Evolutionary conservation across 2,888 invertebrate genomes (phyloP).

Genomic region (Hirtodrosophila alboralis): DNA sequence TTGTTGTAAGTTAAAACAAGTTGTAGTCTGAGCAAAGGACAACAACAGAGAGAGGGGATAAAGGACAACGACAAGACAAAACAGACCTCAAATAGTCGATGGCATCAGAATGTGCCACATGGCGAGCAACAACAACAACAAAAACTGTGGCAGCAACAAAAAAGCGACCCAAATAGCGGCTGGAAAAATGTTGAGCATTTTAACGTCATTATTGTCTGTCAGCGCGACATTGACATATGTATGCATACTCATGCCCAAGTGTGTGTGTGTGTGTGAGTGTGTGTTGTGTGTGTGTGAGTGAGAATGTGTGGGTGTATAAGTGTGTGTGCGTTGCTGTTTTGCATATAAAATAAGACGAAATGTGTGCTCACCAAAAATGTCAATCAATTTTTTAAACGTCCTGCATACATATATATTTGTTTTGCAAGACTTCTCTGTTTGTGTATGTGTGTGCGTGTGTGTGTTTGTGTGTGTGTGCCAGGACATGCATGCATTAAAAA

Average conservation of each 20-base stretch:
- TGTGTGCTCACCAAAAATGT: constrained; percentile 78
- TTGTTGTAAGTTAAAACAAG: not conserved
- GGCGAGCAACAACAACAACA: constrained; percentile 6
- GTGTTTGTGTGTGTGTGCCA: constrained; percentile 11
- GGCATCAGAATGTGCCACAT: constrained; percentile 11
- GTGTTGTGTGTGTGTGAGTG: constrained; percentile 18
- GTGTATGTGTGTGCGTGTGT: not conserved
- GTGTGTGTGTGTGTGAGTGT: constrained; percentile 19
- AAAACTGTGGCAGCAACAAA: constrained; percentile 25
- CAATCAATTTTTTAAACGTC: constrained; percentile 75
- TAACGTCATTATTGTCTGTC: constrained; percentile 82
- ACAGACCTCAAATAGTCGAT: constrained; percentile 9
- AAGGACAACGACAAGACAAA: not conserved
- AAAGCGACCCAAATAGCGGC: constrained; percentile 48
- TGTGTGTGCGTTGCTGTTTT: constrained; percentile 52
- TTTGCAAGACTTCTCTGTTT: constrained; percentile 22
- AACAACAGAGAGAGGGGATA: not conserved
- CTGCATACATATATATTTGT: constrained; percentile 55
- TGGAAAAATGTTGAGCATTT: constrained; percentile 74
- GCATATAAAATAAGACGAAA: constrained; percentile 75
- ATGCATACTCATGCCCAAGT: constrained; percentile 25
- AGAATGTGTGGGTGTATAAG: constrained; percentile 22
- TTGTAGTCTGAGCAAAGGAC: not conserved
- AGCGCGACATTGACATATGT: constrained; percentile 78
- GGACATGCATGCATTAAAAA: constrained; percentile 77